A percentile compares a stretch with the other conserved stretches of the same genome.
phyloP scores from a whole-genome alignment of 2,113 vertebrate species.

The Mus musculus region GRCm39 chr3:137058001-137058500 shows the following conservation, averaged over 20 bases:
- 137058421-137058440: background rate
- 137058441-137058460: background rate
- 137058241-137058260: conserved; percentile 46
- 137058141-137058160: background rate
- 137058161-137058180: conserved; percentile 3
- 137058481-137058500: background rate
- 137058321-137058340: background rate
- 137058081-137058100: background rate
- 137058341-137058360: background rate
- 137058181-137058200: background rate
- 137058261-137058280: conserved; percentile 59
- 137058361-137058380: background rate
- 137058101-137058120: background rate
- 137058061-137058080: background rate
- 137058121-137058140: background rate
- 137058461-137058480: background rate
- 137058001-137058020: background rate
- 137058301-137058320: background rate
- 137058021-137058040: background rate
- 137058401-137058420: background rate
- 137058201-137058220: conserved; percentile 13
- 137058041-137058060: too few species aligned
- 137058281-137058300: conserved; percentile 15
- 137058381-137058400: background rate
- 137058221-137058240: background rate